Base-by-base conservation (phyloP, 2,113 vertebrate species). In the Spheniscus mendiculus region DNA sequence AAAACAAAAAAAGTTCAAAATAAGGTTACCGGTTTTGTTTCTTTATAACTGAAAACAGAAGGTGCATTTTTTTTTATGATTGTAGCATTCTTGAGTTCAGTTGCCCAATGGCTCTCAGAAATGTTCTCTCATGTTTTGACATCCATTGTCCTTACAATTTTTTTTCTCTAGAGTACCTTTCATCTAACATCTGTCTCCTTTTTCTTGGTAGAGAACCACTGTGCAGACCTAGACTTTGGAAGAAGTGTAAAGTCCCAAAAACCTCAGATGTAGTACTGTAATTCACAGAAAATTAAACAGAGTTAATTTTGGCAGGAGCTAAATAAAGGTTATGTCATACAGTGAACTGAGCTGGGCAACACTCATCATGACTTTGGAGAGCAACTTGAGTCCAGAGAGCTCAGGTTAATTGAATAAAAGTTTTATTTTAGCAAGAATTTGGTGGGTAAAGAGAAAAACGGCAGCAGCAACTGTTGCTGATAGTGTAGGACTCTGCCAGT, bases 21-120 rank as follows among this genome's bases (percentile, higher is more conserved):
- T 67, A 78, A 82, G 66, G 76, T 92, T 89, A 87, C 32, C 7
- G 6, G 26, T 70, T 96, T 91, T 91, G 55, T 85, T 95, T 71
- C 69, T 69, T 89, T 69, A 19, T 95, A 97, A 93, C 47, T 87
- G 49, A 93, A 95, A 97, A 79, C 95, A 95, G 94, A 87, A 87
- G 91, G 65, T 69, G 6, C n/a, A n/a, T 87, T 71, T 89, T 82
- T 84, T 42, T 92, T 93, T 9, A 72, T 52, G 58, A 38, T 34
- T 79, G 30, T 80, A 62, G 87, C 32, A 22, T 94, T 91, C 66
- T 49, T 87, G 5, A 58, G 20, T 69, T 87, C 56, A 40, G 70
- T 65, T 95, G 65, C 40, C 36, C 56, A n/a, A 32, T 9, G 90
- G 26, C n/a, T 92, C 58, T 95, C 87, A 70, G 74, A 95, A 96